phyloP scores from a whole-genome alignment of 2,113 vertebrate species.

The Pholis gunnellus region DNA sequence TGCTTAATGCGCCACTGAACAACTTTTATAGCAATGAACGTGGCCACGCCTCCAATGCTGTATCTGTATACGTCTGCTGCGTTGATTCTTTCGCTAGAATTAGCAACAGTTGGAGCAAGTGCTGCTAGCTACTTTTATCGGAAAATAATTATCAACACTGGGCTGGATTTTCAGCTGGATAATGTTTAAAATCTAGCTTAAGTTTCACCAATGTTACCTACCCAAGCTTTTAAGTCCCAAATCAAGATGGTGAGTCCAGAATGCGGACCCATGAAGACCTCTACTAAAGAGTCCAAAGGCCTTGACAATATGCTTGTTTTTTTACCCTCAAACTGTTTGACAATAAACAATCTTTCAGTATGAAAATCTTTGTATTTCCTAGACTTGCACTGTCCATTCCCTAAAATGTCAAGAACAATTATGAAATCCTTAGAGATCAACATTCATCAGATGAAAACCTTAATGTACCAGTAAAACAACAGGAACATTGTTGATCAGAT shows the following conservation, averaged over 20 bases:
- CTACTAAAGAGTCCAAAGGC: neutral
- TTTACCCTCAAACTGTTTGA: neutral
- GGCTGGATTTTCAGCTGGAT: too few relatives aligned
- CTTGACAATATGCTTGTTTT: neutral
- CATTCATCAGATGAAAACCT: neutral
- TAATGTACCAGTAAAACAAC: neutral
- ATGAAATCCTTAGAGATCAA: neutral
- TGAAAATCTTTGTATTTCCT: neutral
- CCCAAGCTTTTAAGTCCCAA: neutral
- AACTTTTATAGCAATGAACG: too few relatives aligned
- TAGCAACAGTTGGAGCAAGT: too few relatives aligned
- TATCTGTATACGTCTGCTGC: too few relatives aligned
- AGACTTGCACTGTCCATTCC: neutral
- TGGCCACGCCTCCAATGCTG: too few relatives aligned
- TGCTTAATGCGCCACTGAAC: too few relatives aligned
- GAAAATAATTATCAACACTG: neutral
- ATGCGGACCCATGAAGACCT: neutral
- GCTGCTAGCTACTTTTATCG: neutral
- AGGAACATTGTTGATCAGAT: neutral
- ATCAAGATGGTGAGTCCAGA: neutral
- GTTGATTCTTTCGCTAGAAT: too few relatives aligned
- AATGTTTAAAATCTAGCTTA: neutral
- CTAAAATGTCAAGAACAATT: constrained; percentile 22
- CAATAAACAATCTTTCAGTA: neutral
- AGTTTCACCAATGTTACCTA: neutral